Evolutionary conservation across 2,797 vertebrate species (phyloP).

Genomic region (Kryptopterus vitreolus): DNA sequence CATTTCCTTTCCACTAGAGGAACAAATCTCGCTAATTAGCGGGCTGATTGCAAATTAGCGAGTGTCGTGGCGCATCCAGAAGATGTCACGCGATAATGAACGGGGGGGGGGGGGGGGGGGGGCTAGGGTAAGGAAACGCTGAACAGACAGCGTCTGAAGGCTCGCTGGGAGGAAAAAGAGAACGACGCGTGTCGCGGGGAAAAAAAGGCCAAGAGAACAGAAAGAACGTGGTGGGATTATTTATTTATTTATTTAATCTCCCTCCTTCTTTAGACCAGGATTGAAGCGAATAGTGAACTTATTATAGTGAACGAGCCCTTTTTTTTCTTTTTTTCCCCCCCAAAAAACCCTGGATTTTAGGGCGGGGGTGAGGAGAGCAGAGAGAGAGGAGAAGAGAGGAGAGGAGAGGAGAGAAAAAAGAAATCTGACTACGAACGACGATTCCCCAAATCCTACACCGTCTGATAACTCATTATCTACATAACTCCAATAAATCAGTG

Average conservation of each 20-base stretch:
- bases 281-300: too few species aligned
- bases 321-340: too few species aligned
- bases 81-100: constrained; percentile 35
- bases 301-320: too few species aligned
- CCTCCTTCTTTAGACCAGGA: not conserved
- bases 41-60: constrained; percentile 55
- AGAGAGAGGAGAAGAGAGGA: too few species aligned
- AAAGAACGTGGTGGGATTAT: not conserved
- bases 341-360: constrained; percentile 51
- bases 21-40: constrained; percentile 57
- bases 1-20: constrained; percentile 9
- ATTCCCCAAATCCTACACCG: constrained; percentile 1
- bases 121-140: constrained; percentile 22
- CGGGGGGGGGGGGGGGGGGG: not conserved
- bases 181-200: not conserved
- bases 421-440: not conserved
- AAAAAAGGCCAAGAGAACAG: constrained; percentile 20
- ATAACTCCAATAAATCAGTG: constrained; percentile 25
- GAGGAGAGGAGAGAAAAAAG: constrained; percentile 10
- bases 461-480: constrained; percentile 12
- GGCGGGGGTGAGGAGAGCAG: constrained; percentile 23
- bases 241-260: too few species aligned
- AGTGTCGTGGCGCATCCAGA: constrained; percentile 50
- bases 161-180: not conserved
- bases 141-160: not conserved